Evolutionary conservation across 2,888 invertebrate genomes (phyloP).

Genomic region (Stenurella melanura): DNA sequence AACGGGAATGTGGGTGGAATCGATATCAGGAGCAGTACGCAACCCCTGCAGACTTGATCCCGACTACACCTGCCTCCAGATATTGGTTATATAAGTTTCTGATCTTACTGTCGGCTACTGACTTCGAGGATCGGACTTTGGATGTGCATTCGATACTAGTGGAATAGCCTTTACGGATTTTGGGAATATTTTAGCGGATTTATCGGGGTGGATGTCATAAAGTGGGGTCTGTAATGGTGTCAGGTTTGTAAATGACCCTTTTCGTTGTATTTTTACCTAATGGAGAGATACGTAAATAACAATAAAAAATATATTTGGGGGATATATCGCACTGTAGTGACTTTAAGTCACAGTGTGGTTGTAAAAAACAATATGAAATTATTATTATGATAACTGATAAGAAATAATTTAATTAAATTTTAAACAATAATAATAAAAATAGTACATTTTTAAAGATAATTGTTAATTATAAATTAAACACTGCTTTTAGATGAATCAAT

Average conservation of each 20-base stretch:
- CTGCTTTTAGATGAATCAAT: too few species aligned
- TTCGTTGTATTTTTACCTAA: not conserved
- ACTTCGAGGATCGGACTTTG: not conserved
- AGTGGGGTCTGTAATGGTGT: constrained; percentile 6
- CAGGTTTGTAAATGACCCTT: not conserved
- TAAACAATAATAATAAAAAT: too few species aligned
- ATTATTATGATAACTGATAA: too few species aligned
- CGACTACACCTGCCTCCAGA: constrained; percentile 51
- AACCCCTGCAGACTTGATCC: constrained; percentile 50
- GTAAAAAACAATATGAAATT: too few species aligned
- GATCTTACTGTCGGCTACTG: constrained; percentile 40
- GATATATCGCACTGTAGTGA: not conserved
- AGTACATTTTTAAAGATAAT: too few species aligned
- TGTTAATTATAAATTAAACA: too few species aligned
- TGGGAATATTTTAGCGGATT: constrained; percentile 8
- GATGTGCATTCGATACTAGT: not conserved
- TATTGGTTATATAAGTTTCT: constrained; percentile 54
- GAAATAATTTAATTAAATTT: too few species aligned
- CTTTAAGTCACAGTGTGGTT: not conserved
- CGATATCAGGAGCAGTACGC: constrained; percentile 32
- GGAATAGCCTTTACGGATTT: not conserved
- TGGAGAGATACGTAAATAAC: not conserved
- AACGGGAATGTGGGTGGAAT: constrained; percentile 22
- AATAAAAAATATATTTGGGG: not conserved
- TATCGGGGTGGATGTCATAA: constrained; percentile 14